These are phyloP conservation scores for Drosophila melanica DNA, from an alignment of 1,140 invertebrate genomes.

Conservation along the genomic window DNA sequence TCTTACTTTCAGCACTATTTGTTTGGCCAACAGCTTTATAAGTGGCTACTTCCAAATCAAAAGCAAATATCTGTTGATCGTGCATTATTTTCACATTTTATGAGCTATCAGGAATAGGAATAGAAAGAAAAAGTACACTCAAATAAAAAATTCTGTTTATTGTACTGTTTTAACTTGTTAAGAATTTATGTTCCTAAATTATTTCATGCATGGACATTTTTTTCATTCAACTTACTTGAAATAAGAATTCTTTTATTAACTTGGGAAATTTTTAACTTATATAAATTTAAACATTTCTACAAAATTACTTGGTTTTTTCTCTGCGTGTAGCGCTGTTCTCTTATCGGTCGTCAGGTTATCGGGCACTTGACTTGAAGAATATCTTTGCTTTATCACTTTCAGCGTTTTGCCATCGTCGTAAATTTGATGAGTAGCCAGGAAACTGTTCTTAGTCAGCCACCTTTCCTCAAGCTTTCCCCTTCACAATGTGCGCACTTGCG, in stretches of 20 bases:
- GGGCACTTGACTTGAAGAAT: slow-evolving; percentile 9
- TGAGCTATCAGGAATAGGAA: neutral
- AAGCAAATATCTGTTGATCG: slow-evolving; percentile 37
- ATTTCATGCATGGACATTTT: no score
- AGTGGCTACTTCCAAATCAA: slow-evolving; percentile 33
- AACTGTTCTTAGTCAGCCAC: neutral
- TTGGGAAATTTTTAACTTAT: neutral
- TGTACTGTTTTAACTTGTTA: no score
- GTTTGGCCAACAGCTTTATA: neutral
- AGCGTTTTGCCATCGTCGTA: slow-evolving; percentile 1
- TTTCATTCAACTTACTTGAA: no score
- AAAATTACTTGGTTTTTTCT: neutral
- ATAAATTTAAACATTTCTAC: no score
- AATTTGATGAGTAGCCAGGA: neutral
- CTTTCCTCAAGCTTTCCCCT: no score
- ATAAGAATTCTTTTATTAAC: no score
- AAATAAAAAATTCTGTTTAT: no score
- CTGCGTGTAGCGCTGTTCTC: neutral
- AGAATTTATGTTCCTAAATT: no score
- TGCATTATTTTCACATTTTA: slow-evolving; percentile 43
- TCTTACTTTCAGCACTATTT: neutral
- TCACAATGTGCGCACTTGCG: slow-evolving; percentile 5
- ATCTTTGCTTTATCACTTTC: slow-evolving; percentile 26
- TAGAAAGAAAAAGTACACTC: neutral
- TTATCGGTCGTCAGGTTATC: slow-evolving; percentile 32